Percentiles rank a stretch among this genome's conserved stretches.
Conservation (phyloP, 2,888 invertebrate genomes). For the Epinotia ramella region DNA sequence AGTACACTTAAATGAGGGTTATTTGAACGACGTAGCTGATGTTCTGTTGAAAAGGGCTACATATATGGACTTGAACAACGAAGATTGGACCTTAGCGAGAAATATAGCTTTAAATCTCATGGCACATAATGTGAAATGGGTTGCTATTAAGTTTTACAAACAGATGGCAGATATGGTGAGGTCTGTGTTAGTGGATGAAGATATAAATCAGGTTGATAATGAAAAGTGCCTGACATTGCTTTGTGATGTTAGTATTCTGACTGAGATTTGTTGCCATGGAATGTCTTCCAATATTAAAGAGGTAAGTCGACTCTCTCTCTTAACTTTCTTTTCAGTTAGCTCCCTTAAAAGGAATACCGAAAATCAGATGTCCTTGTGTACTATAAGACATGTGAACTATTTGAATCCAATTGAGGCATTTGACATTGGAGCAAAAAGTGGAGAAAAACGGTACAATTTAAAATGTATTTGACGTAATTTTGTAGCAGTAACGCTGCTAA, state of each 20-base stretch:
- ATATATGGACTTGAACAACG: conserved; percentile 67
- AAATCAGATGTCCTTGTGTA: background rate
- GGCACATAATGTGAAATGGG: conserved; percentile 83
- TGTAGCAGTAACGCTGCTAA: too few species aligned
- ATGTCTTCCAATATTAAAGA: conserved; percentile 71
- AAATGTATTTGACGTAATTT: too few species aligned
- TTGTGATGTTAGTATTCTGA: conserved; percentile 84
- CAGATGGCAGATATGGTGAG: conserved; percentile 83
- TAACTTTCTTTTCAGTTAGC: background rate
- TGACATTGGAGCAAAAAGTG: too few species aligned
- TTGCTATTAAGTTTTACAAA: conserved; percentile 83
- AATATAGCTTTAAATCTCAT: conserved; percentile 82
- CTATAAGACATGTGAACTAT: background rate
- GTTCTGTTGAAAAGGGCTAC: conserved; percentile 67
- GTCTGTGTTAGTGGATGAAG: conserved; percentile 83
- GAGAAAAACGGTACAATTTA: too few species aligned
- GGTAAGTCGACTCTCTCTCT: conserved; percentile 54
- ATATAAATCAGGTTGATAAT: conserved; percentile 63
- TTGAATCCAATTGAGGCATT: background rate
- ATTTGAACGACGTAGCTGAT: conserved; percentile 77
- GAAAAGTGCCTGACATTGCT: conserved; percentile 84
- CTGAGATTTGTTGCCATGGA: conserved; percentile 88
- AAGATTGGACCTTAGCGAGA: conserved; percentile 68
- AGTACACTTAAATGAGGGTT: conserved; percentile 84
- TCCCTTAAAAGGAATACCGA: background rate